Base-by-base conservation (phyloP, 2,888 invertebrate species). In the Pseudolycoriella hygida region DNA sequence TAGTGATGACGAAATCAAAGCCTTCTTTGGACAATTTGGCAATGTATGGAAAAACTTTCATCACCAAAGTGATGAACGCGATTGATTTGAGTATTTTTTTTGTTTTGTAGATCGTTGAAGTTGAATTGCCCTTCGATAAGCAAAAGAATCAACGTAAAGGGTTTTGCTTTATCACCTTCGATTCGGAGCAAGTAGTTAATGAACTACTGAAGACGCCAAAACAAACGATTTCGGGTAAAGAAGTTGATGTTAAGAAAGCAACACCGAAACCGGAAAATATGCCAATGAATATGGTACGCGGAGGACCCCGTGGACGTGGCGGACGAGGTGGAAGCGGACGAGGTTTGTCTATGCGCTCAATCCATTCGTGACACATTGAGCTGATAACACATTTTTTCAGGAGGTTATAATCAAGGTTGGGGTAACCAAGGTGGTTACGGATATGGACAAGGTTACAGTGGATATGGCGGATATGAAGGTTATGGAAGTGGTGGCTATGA, bases 101-200 rank as follows among this genome's bases (percentile, higher is more conserved):
- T 44, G 18, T 48, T 43, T 69, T 70, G 14, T 61, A 93, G 92
- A 88, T 94, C 57, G 80, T 89, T 50, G 90, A 93, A 58, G 81
- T 94, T 47, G 96, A 96, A 68, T 85, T 94, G 81, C 96, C 96
- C 48, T 93, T 88, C 59, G 96, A 96, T 66, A 94, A 93, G 68
- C 82, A 85, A 64, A 94, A 93, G 76, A 92, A 90, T 64, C 90
- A 92, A 67, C 79, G 94, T 57, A 87, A 94, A 71, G 90, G 87
- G 49, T 96, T 96, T 74, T 94, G 93, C 64, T 96, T 96, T 67
- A 90, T 96, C 62, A 94, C 94, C 53, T 96, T 94, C 60, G 94
- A 96, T 62, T 87, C 87, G 25, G 93, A 93, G 66, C 86, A 88
- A 66, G 85, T 90, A 45, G 92, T 92, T 25, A 88, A 88, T 58